Evolutionary conservation across 2,888 invertebrate genomes (phyloP).

Genomic region (Nephrocerus scutellatus): DNA sequence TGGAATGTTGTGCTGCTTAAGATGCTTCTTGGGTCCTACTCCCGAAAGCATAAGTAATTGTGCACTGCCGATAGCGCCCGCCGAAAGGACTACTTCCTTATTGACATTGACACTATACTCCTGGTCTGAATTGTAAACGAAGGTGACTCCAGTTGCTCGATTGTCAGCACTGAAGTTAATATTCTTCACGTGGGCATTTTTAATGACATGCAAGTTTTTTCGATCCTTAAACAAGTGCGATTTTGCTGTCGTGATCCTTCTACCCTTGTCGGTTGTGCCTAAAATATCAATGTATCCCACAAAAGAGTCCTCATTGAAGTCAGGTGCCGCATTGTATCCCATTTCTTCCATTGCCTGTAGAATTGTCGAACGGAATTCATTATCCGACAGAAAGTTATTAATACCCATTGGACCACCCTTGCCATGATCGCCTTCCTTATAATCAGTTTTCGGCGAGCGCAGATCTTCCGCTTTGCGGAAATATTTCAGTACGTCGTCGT

Average conservation of each 20-base stretch:
- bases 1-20: slow-evolving; percentile 34
- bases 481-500: slow-evolving; percentile 68
- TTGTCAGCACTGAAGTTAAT: slow-evolving; percentile 53
- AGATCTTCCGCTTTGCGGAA: slow-evolving; percentile 75
- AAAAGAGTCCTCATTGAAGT: slow-evolving; percentile 74
- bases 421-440: slow-evolving; percentile 51
- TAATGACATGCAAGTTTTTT: slow-evolving; percentile 55
- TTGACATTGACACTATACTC: slow-evolving; percentile 51
- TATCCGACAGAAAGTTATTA: slow-evolving; percentile 61
- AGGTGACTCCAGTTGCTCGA: slow-evolving; percentile 51
- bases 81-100: slow-evolving; percentile 79
- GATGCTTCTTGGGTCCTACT: slow-evolving; percentile 38
- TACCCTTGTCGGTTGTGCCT: slow-evolving; percentile 76
- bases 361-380: slow-evolving; percentile 60
- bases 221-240: slow-evolving; percentile 59
- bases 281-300: slow-evolving; percentile 81
- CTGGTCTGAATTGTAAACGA: slow-evolving; percentile 50
- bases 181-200: slow-evolving; percentile 54
- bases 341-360: slow-evolving; percentile 74
- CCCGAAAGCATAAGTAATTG: slow-evolving; percentile 84
- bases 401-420: slow-evolving; percentile 55
- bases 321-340: slow-evolving; percentile 69
- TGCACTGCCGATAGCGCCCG: slow-evolving; percentile 87
- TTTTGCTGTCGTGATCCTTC: slow-evolving; percentile 69
- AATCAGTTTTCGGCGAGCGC: slow-evolving; percentile 44